Percentiles rank a stretch among this genome's conserved stretches.
These are phyloP conservation scores for Seladonia tumulorum DNA, from an alignment of 2,888 invertebrate species.

Conservation along the genomic window DNA sequence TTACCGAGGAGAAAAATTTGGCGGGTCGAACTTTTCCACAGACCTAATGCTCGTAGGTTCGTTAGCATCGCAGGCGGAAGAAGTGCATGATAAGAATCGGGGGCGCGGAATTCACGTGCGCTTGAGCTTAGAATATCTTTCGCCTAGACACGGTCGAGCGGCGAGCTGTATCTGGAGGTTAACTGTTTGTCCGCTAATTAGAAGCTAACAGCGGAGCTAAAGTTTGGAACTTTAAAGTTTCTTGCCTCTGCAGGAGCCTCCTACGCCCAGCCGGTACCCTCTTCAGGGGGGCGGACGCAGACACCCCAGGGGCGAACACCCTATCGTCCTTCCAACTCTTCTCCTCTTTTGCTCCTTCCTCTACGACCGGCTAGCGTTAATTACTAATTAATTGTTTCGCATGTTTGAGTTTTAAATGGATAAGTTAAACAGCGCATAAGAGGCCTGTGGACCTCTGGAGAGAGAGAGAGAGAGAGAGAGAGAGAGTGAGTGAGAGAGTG, in stretches of 20 bases:
- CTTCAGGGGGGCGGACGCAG: slow-evolving; percentile 59
- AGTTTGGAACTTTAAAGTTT: slow-evolving; percentile 83
- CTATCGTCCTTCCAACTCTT: slow-evolving; percentile 52
- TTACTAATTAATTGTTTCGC: slow-evolving; percentile 83
- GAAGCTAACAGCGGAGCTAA: slow-evolving; percentile 83
- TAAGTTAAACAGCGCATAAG: slow-evolving; percentile 80
- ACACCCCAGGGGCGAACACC: slow-evolving; percentile 69
- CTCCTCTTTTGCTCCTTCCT: slow-evolving; percentile 56
- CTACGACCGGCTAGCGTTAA: slow-evolving; percentile 77
- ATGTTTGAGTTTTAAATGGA: slow-evolving; percentile 83
- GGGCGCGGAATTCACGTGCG: slow-evolving; percentile 34
- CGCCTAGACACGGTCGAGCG: slow-evolving; percentile 57
- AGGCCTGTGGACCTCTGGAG: slow-evolving; percentile 57
- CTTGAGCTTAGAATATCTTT: slow-evolving; percentile 54
- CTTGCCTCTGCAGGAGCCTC: slow-evolving; percentile 77
- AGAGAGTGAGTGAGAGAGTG: too few species aligned
- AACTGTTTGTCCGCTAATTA: slow-evolving; percentile 84
- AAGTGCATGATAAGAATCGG: slow-evolving; percentile 42
- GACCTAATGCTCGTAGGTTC: not conserved
- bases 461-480: not conserved
- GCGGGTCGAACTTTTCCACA: not conserved
- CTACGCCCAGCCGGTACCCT: slow-evolving; percentile 61
- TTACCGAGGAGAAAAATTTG: not conserved
- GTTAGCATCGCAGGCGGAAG: not conserved
- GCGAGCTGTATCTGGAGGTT: slow-evolving; percentile 76